Evolutionary conservation across 2,888 invertebrate species (phyloP).

Genomic region (Aleiodes alternator): DNA sequence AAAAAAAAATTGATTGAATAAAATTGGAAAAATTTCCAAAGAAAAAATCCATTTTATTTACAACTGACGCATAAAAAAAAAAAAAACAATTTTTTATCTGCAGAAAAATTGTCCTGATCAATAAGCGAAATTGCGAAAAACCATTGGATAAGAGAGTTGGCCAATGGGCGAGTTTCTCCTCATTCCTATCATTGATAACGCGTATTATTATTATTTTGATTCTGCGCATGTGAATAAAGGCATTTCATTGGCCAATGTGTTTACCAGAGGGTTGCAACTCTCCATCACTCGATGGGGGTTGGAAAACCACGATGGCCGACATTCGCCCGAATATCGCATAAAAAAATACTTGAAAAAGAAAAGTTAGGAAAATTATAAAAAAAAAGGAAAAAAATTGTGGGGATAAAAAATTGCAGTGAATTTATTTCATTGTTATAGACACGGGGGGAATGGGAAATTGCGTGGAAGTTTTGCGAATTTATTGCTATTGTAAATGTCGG

Average conservation of each 20-base stretch:
- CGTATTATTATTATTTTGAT: constrained; percentile 28
- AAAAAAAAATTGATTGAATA: too few relatives aligned
- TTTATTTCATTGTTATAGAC: constrained; percentile 41
- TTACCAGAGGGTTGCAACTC: constrained; percentile 13
- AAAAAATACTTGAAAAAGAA: constrained; percentile 11
- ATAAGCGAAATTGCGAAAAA: constrained; percentile 17
- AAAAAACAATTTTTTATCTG: constrained; percentile 25
- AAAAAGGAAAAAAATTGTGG: constrained; percentile 9
- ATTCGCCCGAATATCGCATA: constrained; percentile 13
- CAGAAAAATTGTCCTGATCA: constrained; percentile 25
- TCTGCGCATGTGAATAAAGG: constrained; percentile 35
- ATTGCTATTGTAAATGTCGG: constrained; percentile 14
- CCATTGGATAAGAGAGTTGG: constrained; percentile 35
- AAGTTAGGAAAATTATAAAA: background rate
- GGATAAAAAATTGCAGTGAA: constrained; percentile 33
- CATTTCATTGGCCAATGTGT: constrained; percentile 27
- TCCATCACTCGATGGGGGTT: constrained; percentile 13
- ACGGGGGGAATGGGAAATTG: constrained; percentile 3
- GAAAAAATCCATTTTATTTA: too few relatives aligned
- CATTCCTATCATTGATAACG: constrained; percentile 15
- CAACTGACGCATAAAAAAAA: background rate
- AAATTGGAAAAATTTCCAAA: too few relatives aligned
- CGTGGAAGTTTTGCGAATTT: constrained; percentile 12
- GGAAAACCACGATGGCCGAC: constrained; percentile 41
- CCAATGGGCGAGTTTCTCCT: constrained; percentile 25